A percentile compares a stretch with the other conserved stretches of the same genome.
phyloP scores from a whole-genome alignment of 2,888 invertebrate genomes.

The Pecten maximus region DNA sequence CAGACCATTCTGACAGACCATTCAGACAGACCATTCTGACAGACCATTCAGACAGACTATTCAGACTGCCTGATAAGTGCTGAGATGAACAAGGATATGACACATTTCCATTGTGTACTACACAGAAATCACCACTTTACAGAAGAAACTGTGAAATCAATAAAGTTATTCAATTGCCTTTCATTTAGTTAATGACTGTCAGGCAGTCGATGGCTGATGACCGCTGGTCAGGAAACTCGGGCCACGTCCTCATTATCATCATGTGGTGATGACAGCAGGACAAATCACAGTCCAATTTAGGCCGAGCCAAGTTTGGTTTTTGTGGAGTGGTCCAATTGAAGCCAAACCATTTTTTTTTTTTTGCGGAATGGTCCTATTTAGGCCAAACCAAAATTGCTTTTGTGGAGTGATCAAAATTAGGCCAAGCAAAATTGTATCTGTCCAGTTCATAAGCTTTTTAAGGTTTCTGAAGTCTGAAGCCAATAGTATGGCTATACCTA shows the following conservation, averaged over 20 bases:
- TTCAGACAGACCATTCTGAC: too few relatives aligned
- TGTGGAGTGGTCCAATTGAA: neutral
- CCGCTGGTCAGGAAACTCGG: conserved; percentile 2
- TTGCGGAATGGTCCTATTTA: too few relatives aligned
- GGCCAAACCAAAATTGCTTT: neutral
- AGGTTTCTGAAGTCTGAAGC: too few relatives aligned
- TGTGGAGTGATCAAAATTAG: neutral
- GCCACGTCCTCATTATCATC: conserved; percentile 2
- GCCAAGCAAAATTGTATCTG: neutral
- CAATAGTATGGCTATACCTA: too few relatives aligned
- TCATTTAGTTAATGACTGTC: conserved; percentile 20
- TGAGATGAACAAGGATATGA: neutral
- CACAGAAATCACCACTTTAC: neutral
- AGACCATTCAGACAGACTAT: too few relatives aligned
- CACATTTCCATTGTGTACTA: neutral
- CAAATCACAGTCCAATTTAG: conserved; percentile 8
- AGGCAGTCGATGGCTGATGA: neutral
- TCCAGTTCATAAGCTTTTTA: too few relatives aligned
- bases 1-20: too few relatives aligned
- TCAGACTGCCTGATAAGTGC: neutral
- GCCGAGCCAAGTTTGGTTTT: neutral
- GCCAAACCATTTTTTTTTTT: too few relatives aligned
- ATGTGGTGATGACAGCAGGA: conserved; percentile 11
- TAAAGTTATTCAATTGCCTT: conserved; percentile 26
- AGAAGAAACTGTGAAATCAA: conserved; percentile 20